Base-by-base conservation (phyloP, 2,797 vertebrate species). In the Ptychobarbus kaznakovi region DNA sequence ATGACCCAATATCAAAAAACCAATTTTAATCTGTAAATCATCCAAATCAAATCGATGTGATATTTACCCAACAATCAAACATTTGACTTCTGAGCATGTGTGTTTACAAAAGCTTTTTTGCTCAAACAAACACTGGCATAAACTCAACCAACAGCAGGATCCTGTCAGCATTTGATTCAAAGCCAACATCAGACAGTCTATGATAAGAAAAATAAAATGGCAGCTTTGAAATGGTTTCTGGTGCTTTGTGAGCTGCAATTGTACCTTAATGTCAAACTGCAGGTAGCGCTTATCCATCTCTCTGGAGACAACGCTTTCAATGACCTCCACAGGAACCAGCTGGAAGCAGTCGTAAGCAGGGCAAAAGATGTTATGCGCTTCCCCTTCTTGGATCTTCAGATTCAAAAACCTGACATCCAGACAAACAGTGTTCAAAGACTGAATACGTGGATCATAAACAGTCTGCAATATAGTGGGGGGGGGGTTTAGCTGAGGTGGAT, bases 331-430 rank as follows among this genome's bases (percentile, higher is more conserved):
- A 90, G 98, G 98, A 86, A 99, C 98, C 80, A 97, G 96, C 92
- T 99, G 98, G 94, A 98, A 99, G 93, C 98, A 99, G 91, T 99
- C 98, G 89, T 96, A 98, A 3, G 98, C 98, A 61, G 98, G 98
- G 91, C 98, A 99, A 92, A 99, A 97, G 94, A 99, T 99, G 93
- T 99, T 99, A 94, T 99, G 98, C 77, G 98, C 98, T 94, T 99
- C 98, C 89, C 98, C 98, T 87, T 99, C 98, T 90, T 99, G 98
- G 93, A 99, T 99, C 95, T 99, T 99, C 89, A 99, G 90, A 94
- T 99, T 99, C 88, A 99, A 95, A 96, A 99, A 99, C 91, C 98
- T 99, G 91, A 87, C 89, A 81, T 69, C 38, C 82, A 77, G 32
- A 77, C 9, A 68, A 84, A 75, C 56, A 75, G 3, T 58, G 53